Evolutionary conservation across 2,797 vertebrate genomes (phyloP).

Genomic region (Scarus forsteni): DNA sequence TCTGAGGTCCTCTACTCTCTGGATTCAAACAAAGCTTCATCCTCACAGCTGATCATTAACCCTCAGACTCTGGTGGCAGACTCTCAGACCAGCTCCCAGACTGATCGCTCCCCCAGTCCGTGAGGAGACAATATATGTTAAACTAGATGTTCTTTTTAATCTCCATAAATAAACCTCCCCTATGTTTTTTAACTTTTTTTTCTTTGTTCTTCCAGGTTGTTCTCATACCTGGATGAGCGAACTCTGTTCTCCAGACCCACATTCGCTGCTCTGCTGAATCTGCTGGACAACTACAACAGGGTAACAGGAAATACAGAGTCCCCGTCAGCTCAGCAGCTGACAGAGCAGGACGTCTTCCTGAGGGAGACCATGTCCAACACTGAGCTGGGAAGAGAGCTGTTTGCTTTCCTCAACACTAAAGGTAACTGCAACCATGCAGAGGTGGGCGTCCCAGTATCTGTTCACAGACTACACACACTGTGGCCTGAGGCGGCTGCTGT

Average conservation of each 20-base stretch:
- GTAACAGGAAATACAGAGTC: constrained; percentile 80
- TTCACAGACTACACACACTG: too few relatives aligned
- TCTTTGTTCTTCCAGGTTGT: constrained; percentile 75
- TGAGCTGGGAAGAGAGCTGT: constrained; percentile 81
- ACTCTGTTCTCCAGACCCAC: constrained; percentile 84
- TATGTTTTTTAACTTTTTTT: background rate
- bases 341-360: constrained; percentile 84
- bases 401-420: constrained; percentile 81
- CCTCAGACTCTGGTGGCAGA: constrained; percentile 76
- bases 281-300: constrained; percentile 86
- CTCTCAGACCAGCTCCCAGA: constrained; percentile 69
- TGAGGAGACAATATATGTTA: constrained; percentile 56
- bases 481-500: too few relatives aligned
- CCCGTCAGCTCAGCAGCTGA: constrained; percentile 72
- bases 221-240: constrained; percentile 77
- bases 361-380: constrained; percentile 82
- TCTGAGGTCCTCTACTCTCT: constrained; percentile 82
- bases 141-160: background rate
- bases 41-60: constrained; percentile 76
- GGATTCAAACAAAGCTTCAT: constrained; percentile 85
- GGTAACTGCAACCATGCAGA: constrained; percentile 66
- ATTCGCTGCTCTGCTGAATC: constrained; percentile 76
- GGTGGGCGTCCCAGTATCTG: too few relatives aligned
- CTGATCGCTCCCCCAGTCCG: constrained; percentile 77
- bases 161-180: too few relatives aligned